Conservation (phyloP, 2,797 vertebrate species). For the Pangasius sanitwongsei region DNA sequence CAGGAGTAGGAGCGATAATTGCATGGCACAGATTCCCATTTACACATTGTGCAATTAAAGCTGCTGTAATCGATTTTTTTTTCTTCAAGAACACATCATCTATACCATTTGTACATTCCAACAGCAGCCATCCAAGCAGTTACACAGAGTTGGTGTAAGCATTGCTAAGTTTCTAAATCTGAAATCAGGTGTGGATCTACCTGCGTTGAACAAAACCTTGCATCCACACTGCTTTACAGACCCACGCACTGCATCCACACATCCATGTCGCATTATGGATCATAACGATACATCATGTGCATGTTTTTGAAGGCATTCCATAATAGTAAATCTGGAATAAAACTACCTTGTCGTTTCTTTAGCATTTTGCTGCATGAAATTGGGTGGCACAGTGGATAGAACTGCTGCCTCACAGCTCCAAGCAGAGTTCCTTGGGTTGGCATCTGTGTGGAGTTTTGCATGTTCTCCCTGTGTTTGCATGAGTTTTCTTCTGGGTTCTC, state of each 20-base stretch:
- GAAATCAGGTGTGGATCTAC: not conserved
- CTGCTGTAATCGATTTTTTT: not conserved
- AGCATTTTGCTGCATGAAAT: not conserved
- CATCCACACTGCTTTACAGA: not conserved
- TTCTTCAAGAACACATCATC: not conserved
- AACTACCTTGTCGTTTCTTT: not conserved
- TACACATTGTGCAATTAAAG: conserved; percentile 33
- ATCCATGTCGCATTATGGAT: not conserved
- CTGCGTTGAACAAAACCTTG: not conserved
- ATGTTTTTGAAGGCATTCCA: not conserved
- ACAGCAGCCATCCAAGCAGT: not conserved
- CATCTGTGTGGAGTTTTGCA: not conserved
- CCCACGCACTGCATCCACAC: not conserved
- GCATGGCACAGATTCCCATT: conserved; percentile 29
- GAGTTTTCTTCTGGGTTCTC: not conserved
- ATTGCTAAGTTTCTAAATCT: not conserved
- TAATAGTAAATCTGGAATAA: not conserved
- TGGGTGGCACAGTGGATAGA: not conserved
- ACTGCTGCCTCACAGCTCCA: not conserved
- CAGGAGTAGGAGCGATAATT: conserved; percentile 31
- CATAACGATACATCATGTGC: not conserved
- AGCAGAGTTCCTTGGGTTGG: not conserved
- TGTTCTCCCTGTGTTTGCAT: not conserved
- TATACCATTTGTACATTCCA: not conserved
- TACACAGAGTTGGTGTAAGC: not conserved